Evolutionary conservation across 2,888 invertebrate species (phyloP), one percentile per base, ranked within the genome.

Genomic region (Zhuqinia jingwanae): DNA sequence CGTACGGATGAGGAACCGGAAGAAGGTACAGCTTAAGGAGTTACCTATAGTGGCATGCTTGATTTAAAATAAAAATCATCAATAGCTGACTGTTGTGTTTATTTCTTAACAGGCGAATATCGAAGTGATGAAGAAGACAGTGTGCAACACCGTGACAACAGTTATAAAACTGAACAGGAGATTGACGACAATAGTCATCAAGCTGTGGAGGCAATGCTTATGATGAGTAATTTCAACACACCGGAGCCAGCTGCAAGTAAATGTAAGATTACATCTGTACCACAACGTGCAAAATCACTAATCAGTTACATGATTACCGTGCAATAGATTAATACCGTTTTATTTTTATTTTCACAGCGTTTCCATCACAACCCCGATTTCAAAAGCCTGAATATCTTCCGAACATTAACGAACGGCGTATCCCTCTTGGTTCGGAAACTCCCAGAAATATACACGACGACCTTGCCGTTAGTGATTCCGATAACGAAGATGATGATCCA

Each of bases 381-480:
- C 85, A 85, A 15, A 68, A 88, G 36, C 88, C 88, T 63, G 89
- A 88, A 10, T 86, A 81, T 42, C 25, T 79, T 22, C 68, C 87
- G 5, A 30, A 22, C 22, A 53, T 81, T 5, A 77, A 83, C 22
- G 78, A 83, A 63, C 42, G 76, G 47, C 13, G 87, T 88, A 70
- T 84, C 15, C 60, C 68, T 87, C 92, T 92, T 3, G 92, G 93
- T 63, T 92, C 93, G 89, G 91, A 92, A 75, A 93, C 93, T 13
- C 65, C 85, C 79, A 70, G 89, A 63, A 87, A 88, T 75, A 60
- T 91, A 86, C 68, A 93, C 93, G 88, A 95, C 95, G 91, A 96
- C 96, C 78, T 96, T 82, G 95, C 95, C 30, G 95, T 96, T 47
- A 96, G 96, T 42, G 96, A 96, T 90, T 96, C 96, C 86, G 96